A percentile compares a stretch with the other conserved stretches of the same genome.
Conservation (phyloP, 1,140 invertebrate genomes). For the Bradysia coprophila region DNA sequence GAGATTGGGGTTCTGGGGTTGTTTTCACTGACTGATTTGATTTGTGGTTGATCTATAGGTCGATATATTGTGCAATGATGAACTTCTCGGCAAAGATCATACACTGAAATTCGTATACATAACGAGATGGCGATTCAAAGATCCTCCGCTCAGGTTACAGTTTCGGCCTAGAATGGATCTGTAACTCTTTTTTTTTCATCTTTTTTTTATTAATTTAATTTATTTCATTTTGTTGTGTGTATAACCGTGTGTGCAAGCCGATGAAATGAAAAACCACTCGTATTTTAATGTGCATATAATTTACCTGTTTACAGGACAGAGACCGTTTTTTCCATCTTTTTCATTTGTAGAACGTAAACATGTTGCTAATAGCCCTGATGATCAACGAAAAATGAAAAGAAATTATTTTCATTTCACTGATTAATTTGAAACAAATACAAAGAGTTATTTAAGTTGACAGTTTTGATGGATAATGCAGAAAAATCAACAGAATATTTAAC, state of each 20-base stretch:
- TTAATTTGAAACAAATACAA: no score
- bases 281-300: no score
- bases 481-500: no score
- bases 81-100: slow-evolving; percentile 95
- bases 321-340: not conserved
- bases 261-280: no score
- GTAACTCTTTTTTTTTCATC: not conserved
- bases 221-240: not conserved
- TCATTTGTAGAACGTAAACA: no score
- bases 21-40: not conserved
- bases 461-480: no score
- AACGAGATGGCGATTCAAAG: slow-evolving; percentile 90
- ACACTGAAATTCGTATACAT: slow-evolving; percentile 97
- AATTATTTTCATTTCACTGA: no score
- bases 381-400: no score
- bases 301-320: not conserved
- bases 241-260: no score
- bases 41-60: slow-evolving; percentile 39
- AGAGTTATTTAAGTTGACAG: no score
- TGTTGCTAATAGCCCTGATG: no score
- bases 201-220: not conserved
- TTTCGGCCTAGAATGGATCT: slow-evolving; percentile 51
- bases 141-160: slow-evolving; percentile 66
- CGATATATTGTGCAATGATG: slow-evolving; percentile 97
- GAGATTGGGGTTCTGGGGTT: slow-evolving; percentile 23